Evolutionary conservation across 1,140 invertebrate genomes (phyloP), one percentile per base, ranked within the genome.

Genomic region (Calycopis cecrops): DNA sequence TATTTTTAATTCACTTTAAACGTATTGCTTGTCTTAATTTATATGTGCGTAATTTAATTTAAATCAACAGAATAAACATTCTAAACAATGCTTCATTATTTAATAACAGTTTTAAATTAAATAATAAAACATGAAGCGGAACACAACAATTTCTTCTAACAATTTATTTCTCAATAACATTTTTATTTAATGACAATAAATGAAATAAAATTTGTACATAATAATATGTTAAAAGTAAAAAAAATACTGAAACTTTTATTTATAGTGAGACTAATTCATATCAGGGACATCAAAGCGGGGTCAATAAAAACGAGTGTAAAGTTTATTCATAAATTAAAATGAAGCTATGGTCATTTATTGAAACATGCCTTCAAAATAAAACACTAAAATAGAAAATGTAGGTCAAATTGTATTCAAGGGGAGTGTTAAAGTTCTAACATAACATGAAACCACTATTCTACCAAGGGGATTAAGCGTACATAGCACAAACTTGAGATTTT

Each of bases 361-460:
- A 49, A 50, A 14, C 48, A 50, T 50, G 48, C 48, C 48, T 35
- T 28, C 21, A 28, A 28, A 28, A 28, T 6, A 28, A 28, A 28
- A 28, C 21, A 28, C 21, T 28, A 28, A 28, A 28, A 3, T 28
- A 6, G 21, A 28, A 28, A 28, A 28, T 3, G 6, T 28, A 6
- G 21, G 21, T 28, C 21, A 28, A n/a, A 28, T 6, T 28, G 21
- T 28, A 28, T 28, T 28, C 21, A 28, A 28, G 21, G 21, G 6
- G 6, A 28, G 6, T 28, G 21, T 28, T 28, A 28, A 28, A 28
- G 2, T 3, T 28, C 21, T 28, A 6, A 52, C 55, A 57, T 66
- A 53, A 56, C 38, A 57, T 63, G 55, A 63, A 65, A 68, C 53
- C 42, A 49, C 69, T 71, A 73, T 50, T 57, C 77, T 80, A 79